Conservation (phyloP, 2,888 invertebrate species). For the Tridacna crocea region DNA sequence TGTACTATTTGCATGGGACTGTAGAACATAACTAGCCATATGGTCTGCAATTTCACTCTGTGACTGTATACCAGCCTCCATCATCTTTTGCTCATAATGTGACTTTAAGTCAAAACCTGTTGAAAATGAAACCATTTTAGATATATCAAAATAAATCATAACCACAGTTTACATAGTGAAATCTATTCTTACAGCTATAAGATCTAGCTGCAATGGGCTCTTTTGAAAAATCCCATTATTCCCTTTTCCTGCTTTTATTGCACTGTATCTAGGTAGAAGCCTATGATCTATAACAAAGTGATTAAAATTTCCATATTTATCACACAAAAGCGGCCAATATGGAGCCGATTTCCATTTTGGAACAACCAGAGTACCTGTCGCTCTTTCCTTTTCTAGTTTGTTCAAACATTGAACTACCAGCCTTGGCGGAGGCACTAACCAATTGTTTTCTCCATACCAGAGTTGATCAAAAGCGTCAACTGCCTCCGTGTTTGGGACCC, state of each 20-base stretch:
- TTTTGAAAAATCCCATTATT: constrained; percentile 1
- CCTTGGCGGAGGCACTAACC: constrained; percentile 37
- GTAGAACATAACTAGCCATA: not conserved
- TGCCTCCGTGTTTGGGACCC: constrained; percentile 28
- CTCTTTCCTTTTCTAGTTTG: not conserved
- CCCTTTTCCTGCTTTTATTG: not conserved
- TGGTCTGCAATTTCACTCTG: no score
- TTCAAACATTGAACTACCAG: not conserved
- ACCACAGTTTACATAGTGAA: not conserved
- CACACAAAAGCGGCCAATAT: constrained; percentile 6
- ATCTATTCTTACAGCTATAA: not conserved
- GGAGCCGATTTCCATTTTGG: constrained; percentile 31
- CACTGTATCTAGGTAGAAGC: not conserved
- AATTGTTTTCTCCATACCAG: constrained; percentile 16
- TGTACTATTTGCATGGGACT: not conserved
- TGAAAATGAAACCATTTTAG: not conserved
- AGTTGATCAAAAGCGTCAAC: constrained; percentile 10
- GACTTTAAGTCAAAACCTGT: constrained; percentile 17
- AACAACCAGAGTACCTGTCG: constrained; percentile 17
- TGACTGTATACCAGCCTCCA: not conserved
- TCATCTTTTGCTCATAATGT: not conserved
- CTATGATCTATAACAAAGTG: not conserved
- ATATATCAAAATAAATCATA: not conserved
- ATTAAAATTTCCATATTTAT: not conserved
- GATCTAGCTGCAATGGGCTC: not conserved